Evolutionary conservation across 1,140 invertebrate genomes (phyloP).

Genomic region (Drosophila insularis): DNA sequence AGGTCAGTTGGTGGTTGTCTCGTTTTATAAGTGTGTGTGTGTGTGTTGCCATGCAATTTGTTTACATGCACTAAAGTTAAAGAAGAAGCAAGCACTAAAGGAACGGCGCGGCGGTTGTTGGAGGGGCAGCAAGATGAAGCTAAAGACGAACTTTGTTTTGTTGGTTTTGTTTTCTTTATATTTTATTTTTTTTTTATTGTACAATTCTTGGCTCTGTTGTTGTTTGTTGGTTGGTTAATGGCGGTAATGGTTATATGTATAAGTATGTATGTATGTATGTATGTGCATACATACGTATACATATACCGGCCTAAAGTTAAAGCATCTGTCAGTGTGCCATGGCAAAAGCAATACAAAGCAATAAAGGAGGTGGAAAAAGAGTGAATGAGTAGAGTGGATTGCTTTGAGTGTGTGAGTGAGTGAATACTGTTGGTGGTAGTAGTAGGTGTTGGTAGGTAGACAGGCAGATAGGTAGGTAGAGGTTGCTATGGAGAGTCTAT

Average conservation of each 20-base stretch:
- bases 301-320: neutral
- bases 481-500: neutral
- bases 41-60: slow-evolving; percentile 49
- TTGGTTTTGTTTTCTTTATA: slow-evolving; percentile 14
- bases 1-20: slow-evolving; percentile 62
- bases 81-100: slow-evolving; percentile 12
- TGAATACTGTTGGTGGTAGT: too few species aligned
- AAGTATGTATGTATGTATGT: neutral
- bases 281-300: too few species aligned
- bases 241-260: slow-evolving; percentile 32
- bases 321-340: slow-evolving; percentile 31
- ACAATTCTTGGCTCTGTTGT: slow-evolving; percentile 27
- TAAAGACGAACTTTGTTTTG: slow-evolving; percentile 40
- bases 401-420: neutral
- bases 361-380: neutral
- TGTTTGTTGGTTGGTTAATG: slow-evolving; percentile 13
- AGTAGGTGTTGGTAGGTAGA: neutral
- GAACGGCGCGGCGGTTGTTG: neutral
- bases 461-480: slow-evolving; percentile 9
- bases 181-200: slow-evolving; percentile 13
- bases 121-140: slow-evolving; percentile 15
- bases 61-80: slow-evolving; percentile 43
- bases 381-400: neutral
- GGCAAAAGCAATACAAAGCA: slow-evolving; percentile 37
- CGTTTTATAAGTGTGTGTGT: slow-evolving; percentile 8